Base-by-base conservation (phyloP, 64 coral and sea anemone species). In the Cladopsammia gracilis region DNA sequence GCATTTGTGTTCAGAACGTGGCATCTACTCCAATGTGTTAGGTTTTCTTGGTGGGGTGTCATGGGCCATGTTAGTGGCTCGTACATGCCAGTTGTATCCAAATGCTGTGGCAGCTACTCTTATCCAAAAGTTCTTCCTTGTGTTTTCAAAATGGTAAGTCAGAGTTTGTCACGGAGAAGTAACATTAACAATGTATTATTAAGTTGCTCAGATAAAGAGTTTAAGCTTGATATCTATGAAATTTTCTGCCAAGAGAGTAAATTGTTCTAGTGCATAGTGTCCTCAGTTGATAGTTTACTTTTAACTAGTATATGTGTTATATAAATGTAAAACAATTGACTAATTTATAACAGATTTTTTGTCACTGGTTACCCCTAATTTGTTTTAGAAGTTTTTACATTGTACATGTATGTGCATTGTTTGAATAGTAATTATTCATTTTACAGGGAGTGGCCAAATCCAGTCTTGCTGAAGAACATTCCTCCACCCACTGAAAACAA, bases 41-140 rank as follows among this genome's bases (percentile, higher is more conserved):
- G 98, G 94, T 69, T 99, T 99, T 24, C 85, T 99, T 43, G 98
- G 98, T 65, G 98, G 98, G 22, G 98, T 99, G 11, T 99, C 98
- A 0, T 99, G 98, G 98, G 98, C 98, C 2, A 99, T 96, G 94
- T 89, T 99, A 74, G 98, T 99, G 23, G 98, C 98, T 16, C 89
- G 98, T 10, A 99, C 98, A 64, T 99, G 98, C 68, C 98, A 99
- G 23, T 64, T 99, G 56, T 99, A 96, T 85, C 98, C 98, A 73
- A 99, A 99, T 94, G 98, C 98, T 73, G 94, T 88, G 24, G 81
- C 98, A 78, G 90, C 98, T 22, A 99, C 98, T 16, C 88, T 99
- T 60, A 77, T 99, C 54, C 90, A 96, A 70, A 99, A 99, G 12
- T 99, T 99, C 68, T 99, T 99, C 54, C 78, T 99, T 45, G 98